Conservation (phyloP, 2,113 vertebrate genomes). For the Noturus placidus region DNA sequence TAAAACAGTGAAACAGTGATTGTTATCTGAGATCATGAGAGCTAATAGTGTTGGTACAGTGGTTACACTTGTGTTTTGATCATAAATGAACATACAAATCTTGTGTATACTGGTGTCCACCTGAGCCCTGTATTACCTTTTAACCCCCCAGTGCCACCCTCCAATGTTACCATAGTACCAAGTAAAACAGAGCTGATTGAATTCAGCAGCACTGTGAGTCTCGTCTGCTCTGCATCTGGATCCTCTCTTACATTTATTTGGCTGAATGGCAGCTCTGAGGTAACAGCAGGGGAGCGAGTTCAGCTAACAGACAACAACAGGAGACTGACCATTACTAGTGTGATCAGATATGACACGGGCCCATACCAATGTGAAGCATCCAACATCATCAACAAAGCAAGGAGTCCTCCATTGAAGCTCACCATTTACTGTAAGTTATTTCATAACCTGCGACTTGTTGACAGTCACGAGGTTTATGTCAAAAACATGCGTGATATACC, state of each 20-base stretch:
- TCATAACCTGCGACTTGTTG: not conserved
- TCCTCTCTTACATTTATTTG: conserved; percentile 56
- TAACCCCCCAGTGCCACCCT: conserved; percentile 33
- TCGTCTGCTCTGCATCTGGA: conserved; percentile 62
- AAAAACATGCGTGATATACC: not conserved
- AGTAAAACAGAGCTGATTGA: conserved; percentile 56
- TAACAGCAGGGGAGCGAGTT: conserved; percentile 56
- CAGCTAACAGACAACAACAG: conserved; percentile 54
- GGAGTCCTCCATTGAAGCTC: conserved; percentile 41
- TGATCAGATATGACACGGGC: conserved; percentile 57
- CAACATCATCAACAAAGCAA: conserved; percentile 35
- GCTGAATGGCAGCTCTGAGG: conserved; percentile 61
- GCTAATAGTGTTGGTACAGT: not conserved
- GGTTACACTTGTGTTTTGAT: not conserved
- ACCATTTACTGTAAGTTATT: conserved; percentile 54
- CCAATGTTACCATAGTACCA: conserved; percentile 12
- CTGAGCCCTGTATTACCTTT: not conserved
- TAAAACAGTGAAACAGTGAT: not conserved
- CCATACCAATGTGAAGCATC: conserved; percentile 54
- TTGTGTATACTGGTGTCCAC: not conserved
- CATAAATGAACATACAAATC: not conserved
- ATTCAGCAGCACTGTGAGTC: conserved; percentile 55
- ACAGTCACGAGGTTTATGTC: not conserved
- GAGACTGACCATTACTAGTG: conserved; percentile 54
- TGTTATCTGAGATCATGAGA: not conserved